phyloP scores from a whole-genome alignment of 1,140 invertebrate species.

The Trissolcus basalis region DNA sequence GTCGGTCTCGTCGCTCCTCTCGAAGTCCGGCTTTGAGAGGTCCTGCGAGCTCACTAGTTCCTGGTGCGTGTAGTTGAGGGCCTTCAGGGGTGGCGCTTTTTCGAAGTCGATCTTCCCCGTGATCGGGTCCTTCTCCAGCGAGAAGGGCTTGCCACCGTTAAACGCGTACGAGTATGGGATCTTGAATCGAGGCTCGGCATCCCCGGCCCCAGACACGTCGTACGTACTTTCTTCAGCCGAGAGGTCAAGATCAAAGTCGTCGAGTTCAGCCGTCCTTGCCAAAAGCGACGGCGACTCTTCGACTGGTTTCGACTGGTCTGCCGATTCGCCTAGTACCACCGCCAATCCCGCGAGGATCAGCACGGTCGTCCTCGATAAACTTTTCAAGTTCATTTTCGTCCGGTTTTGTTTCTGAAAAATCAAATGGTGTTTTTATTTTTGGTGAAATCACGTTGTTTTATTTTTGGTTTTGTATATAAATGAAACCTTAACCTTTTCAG shows the following conservation, averaged over 20 bases:
- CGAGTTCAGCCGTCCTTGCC: conserved; percentile 58
- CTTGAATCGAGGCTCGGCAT: conserved; percentile 62
- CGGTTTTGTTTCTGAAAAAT: too few relatives aligned
- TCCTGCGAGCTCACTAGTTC: conserved; percentile 65
- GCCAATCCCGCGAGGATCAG: not conserved
- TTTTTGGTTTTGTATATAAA: too few relatives aligned
- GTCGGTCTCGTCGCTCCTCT: conserved; percentile 72
- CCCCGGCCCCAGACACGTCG: conserved; percentile 23
- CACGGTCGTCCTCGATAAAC: not conserved
- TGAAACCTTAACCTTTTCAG: too few relatives aligned
- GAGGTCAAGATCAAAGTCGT: conserved; percentile 67
- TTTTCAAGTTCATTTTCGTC: too few relatives aligned
- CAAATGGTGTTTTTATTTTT: too few relatives aligned
- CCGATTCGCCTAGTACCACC: conserved; percentile 25
- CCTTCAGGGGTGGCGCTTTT: conserved; percentile 71
- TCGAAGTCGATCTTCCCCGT: conserved; percentile 81
- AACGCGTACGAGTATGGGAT: conserved; percentile 75
- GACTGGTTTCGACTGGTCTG: conserved; percentile 10
- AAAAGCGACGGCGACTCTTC: conserved; percentile 43
- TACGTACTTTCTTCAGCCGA: conserved; percentile 65
- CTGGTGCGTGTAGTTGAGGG: conserved; percentile 74
- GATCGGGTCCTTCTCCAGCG: conserved; percentile 81
- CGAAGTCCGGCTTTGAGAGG: conserved; percentile 62
- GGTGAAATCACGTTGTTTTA: too few relatives aligned
- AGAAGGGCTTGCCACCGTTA: conserved; percentile 83